Conservation (phyloP, 2,797 vertebrate species). For the Poecilia velifera region DNA sequence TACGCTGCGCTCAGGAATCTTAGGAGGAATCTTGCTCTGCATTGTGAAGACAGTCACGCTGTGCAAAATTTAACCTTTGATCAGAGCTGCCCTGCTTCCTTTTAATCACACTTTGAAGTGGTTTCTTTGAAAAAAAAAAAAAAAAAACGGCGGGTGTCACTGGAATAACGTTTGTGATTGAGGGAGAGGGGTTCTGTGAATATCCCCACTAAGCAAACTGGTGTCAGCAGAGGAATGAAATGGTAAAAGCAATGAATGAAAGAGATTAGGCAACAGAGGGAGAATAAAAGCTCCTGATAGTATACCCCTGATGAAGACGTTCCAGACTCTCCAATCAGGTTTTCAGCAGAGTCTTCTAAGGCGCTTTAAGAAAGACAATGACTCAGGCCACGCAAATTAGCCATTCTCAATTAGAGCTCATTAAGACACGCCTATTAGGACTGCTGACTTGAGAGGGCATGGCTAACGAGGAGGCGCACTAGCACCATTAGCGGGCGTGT, state of each 20-base stretch:
- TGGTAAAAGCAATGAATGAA: constrained; percentile 5
- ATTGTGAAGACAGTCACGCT: constrained; percentile 63
- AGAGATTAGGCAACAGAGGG: constrained; percentile 12
- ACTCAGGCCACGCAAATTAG: constrained; percentile 69
- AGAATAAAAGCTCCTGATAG: constrained; percentile 29
- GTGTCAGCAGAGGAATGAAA: constrained; percentile 24
- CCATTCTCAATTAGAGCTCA: constrained; percentile 78
- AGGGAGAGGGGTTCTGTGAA: constrained; percentile 13
- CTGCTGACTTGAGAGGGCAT: constrained; percentile 68
- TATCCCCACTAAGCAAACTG: constrained; percentile 27
- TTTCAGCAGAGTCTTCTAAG: constrained; percentile 65
- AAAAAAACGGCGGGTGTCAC: constrained; percentile 49
- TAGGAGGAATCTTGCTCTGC: constrained; percentile 46
- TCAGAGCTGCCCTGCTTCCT: constrained; percentile 69
- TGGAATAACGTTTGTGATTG: constrained; percentile 51
- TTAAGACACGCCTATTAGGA: constrained; percentile 79
- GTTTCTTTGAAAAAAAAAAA: constrained; percentile 57
- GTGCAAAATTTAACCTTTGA: constrained; percentile 77
- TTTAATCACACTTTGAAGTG: constrained; percentile 76
- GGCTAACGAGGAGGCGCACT: constrained; percentile 64
- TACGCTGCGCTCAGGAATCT: constrained; percentile 37
- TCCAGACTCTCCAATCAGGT: constrained; percentile 58
- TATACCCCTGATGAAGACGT: constrained; percentile 33
- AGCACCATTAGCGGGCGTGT: constrained; percentile 60
- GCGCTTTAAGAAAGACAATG: constrained; percentile 67